Conservation (phyloP, 2,888 invertebrate genomes). For the Nasonovia ribisnigri region DNA sequence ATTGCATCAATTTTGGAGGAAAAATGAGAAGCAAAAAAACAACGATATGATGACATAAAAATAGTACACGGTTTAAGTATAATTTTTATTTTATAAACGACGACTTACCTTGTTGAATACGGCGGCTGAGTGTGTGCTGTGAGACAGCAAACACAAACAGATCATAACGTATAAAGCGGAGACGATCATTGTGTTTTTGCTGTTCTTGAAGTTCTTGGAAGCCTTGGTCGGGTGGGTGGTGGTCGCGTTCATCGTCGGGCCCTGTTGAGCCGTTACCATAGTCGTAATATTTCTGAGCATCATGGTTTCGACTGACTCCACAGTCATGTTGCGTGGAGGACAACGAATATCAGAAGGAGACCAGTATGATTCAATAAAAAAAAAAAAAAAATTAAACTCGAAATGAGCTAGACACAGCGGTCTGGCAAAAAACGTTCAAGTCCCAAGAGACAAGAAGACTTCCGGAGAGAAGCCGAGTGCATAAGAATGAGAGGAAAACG, state of each 20-base stretch:
- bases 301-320: constrained; percentile 35
- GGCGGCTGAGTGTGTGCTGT: too few relatives aligned
- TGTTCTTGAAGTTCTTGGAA: not conserved
- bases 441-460: not conserved
- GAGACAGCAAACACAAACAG: constrained; percentile 37
- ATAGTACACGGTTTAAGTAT: too few relatives aligned
- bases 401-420: not conserved
- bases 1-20: not conserved
- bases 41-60: not conserved
- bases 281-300: constrained; percentile 27
- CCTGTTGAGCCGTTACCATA: not conserved
- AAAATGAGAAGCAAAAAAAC: not conserved
- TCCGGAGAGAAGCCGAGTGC: not conserved
- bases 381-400: not conserved
- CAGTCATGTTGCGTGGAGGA: not conserved
- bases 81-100: too few relatives aligned
- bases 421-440: not conserved
- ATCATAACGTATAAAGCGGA: not conserved
- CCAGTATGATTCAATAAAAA: too few relatives aligned
- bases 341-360: too few relatives aligned
- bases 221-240: not conserved
- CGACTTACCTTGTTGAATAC: not conserved
- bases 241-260: not conserved
- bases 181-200: too few relatives aligned
- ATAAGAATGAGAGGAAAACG: not conserved